Conservation (phyloP, 2,113 vertebrate genomes). For the Dicrurus megarhynchus region DNA sequence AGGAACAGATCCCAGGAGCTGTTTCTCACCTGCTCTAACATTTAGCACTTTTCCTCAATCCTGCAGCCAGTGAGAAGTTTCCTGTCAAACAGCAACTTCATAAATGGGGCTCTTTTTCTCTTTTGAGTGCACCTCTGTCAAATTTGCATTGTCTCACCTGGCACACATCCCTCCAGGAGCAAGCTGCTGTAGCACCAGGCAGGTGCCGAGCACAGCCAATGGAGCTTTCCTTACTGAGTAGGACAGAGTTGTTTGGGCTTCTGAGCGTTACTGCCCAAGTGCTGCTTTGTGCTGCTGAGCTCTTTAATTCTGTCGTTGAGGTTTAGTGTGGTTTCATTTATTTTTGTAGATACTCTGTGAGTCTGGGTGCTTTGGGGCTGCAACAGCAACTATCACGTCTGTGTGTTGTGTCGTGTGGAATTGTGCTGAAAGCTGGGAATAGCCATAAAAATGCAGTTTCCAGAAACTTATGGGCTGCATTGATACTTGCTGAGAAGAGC, state of each 20-base stretch:
- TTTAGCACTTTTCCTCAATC: not conserved
- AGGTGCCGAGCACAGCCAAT: not conserved
- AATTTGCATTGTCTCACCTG: not conserved
- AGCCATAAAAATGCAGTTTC: not conserved
- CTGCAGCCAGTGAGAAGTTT: not conserved
- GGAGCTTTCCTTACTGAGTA: not conserved
- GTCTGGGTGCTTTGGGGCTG: not conserved
- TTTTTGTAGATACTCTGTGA: not conserved
- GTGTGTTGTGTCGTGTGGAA: not conserved
- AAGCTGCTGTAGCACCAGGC: not conserved
- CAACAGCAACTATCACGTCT: not conserved
- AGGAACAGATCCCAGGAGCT: not conserved
- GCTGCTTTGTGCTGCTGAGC: not conserved
- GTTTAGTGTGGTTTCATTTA: not conserved
- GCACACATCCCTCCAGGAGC: not conserved
- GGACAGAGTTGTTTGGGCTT: not conserved
- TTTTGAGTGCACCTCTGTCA: not conserved
- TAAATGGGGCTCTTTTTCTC: not conserved
- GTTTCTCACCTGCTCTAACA: not conserved
- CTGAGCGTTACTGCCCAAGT: not conserved
- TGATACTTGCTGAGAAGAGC: not conserved
- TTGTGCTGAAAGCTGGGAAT: not conserved
- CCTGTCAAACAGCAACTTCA: not conserved
- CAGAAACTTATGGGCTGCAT: not conserved
- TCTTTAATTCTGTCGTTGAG: not conserved